Evolutionary conservation across 2,797 vertebrate genomes (phyloP).

Genomic region (Spondyliosoma cantharus): DNA sequence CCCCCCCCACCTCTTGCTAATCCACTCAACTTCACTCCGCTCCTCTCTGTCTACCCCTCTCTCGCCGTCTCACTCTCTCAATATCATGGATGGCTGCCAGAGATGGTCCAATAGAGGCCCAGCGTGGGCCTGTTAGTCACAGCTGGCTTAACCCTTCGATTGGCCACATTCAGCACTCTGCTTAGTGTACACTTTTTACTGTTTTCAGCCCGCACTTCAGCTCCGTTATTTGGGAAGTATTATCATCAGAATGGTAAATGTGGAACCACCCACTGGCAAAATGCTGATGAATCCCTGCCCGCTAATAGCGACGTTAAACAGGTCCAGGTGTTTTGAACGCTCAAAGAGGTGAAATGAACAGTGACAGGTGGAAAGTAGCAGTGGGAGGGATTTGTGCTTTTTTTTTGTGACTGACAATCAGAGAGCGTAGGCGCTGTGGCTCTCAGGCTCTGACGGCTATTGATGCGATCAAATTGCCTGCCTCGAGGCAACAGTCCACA

Average conservation of each 20-base stretch:
- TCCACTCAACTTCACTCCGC: constrained; percentile 74
- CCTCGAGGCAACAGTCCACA: constrained; percentile 56
- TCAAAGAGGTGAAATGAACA: constrained; percentile 40
- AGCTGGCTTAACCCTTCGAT: constrained; percentile 77
- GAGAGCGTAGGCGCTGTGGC: constrained; percentile 34
- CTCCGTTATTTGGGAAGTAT: constrained; percentile 49
- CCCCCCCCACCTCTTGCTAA: constrained; percentile 74
- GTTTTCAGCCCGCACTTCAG: constrained; percentile 29
- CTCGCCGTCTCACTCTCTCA: constrained; percentile 54
- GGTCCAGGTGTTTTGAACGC: constrained; percentile 35
- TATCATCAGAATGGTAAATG: constrained; percentile 48
- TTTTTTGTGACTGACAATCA: constrained; percentile 46
- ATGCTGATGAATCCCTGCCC: constrained; percentile 46
- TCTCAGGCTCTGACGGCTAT: constrained; percentile 39
- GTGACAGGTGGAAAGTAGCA: constrained; percentile 37
- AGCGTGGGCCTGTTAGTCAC: constrained; percentile 75
- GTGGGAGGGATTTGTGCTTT: constrained; percentile 48
- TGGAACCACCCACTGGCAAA: constrained; percentile 48
- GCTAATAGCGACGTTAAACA: constrained; percentile 39
- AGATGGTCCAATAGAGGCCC: constrained; percentile 68
- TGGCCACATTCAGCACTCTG: constrained; percentile 64
- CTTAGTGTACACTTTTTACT: constrained; percentile 56
- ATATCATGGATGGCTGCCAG: constrained; percentile 75
- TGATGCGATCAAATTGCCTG: constrained; percentile 65
- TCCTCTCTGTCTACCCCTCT: constrained; percentile 39